Conservation (phyloP, 2,888 invertebrate species). For the Nyleta sp. region DNA sequence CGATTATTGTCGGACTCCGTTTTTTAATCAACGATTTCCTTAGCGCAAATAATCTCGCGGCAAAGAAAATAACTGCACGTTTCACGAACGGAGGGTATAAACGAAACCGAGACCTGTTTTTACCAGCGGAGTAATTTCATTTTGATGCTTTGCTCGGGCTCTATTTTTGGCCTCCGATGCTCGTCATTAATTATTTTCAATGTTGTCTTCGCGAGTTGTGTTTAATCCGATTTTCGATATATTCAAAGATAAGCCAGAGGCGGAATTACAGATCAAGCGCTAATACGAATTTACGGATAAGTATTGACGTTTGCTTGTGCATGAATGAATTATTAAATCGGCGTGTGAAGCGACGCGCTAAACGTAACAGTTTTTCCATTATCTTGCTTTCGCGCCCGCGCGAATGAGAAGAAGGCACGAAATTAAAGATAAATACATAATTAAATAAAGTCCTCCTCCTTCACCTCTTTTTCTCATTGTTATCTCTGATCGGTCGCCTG, state of each 20-base stretch:
- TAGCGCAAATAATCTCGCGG: not conserved
- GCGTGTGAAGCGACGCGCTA: constrained; percentile 39
- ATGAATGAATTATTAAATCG: constrained; percentile 50
- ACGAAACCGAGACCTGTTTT: not conserved
- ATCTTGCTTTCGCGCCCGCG: constrained; percentile 41
- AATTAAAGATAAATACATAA: constrained; percentile 72
- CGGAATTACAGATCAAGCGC: constrained; percentile 32
- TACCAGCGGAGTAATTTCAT: constrained; percentile 1
- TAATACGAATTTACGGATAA: constrained; percentile 30
- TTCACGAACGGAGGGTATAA: not conserved
- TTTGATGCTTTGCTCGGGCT: not conserved
- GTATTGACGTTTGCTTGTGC: constrained; percentile 36
- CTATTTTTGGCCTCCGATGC: constrained; percentile 22
- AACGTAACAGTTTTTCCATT: constrained; percentile 60
- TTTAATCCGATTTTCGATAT: constrained; percentile 42
- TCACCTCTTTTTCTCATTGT: constrained; percentile 75
- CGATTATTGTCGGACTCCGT: no score
- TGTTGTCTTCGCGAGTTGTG: constrained; percentile 35
- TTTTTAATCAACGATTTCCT: not conserved
- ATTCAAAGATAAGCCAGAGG: constrained; percentile 31
- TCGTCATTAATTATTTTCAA: constrained; percentile 40
- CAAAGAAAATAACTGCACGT: not conserved
- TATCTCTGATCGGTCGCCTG: constrained; percentile 78
- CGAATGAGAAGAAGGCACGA: constrained; percentile 49
- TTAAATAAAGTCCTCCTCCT: constrained; percentile 79